Base-by-base conservation (phyloP, 2,888 invertebrate genomes). In the Caenorhabditis plicata region DNA sequence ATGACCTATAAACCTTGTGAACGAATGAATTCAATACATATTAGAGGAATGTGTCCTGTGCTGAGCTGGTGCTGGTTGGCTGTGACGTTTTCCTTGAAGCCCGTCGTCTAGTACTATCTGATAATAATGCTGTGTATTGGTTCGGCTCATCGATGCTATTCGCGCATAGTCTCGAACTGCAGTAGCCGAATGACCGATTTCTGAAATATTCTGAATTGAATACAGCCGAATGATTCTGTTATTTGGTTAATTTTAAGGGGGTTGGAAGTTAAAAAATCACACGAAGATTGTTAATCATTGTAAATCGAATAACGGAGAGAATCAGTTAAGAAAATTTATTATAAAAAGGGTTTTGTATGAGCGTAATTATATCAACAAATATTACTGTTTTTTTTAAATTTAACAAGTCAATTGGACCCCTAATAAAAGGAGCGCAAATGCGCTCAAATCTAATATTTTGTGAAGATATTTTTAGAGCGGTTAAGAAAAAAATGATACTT, bases 41-140 rank as follows among this genome's bases (percentile, higher is more conserved):
- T 67, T 45, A 77, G 17, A 77, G 45, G 44, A 77, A 78, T 4
- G 78, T 78, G 53, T 78, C 78, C 46, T 78, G 77, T 32, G 78
- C 78, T n/a, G 70, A 73, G 52, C 71, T 76, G 23, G 75, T 71
- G 49, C 74, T 75, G 9, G 71, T 73, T 26, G 73, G 72, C n/a
- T 71, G 75, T 1, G 74, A 71, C 32, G 64, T 68, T 46, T 74
- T 76, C 19, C 75, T 62, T 4, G 70, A 68, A 25, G 68, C 65
- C 33, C 73, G 49, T 33, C 73, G 49, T 20, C 74, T 52, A 22
- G 73, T 60, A 48, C 68, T 70, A 36, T 77, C 75, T 8, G 72
- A 61, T 23, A 78, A 62, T 11, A 78, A 60, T 3, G 75, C 75
- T 1, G 78, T 78, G 54, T 76, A 75, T 45, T 69, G 69, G n/a